A percentile compares a stretch with the other conserved stretches of the same genome.
Evolutionary conservation across 2,888 invertebrate species (phyloP).

Genomic region (Tortricodes alternella): DNA sequence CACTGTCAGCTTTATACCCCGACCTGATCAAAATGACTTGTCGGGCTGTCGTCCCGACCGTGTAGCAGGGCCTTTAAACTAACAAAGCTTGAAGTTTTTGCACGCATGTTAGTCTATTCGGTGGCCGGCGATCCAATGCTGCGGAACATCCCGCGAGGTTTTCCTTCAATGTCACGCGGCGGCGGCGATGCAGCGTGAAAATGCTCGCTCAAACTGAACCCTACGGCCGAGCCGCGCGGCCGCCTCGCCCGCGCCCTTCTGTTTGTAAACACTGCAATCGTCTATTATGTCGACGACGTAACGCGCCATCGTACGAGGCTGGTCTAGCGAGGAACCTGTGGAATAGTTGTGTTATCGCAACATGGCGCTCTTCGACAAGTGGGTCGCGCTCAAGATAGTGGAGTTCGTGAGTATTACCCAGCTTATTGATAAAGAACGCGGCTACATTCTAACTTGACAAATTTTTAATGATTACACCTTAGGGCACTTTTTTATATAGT

Average conservation of each 20-base stretch:
- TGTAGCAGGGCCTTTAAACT: too few relatives aligned
- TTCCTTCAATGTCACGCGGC: conserved; percentile 62
- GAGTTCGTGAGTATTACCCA: conserved; percentile 73
- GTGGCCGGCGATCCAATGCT: conserved; percentile 13
- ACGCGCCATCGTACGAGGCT: conserved; percentile 14
- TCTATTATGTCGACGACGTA: conserved; percentile 50
- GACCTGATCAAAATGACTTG: too few relatives aligned
- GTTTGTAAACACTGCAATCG: conserved; percentile 36
- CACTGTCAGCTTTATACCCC: too few relatives aligned
- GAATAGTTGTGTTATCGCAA: conserved; percentile 35
- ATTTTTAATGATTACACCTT: too few relatives aligned
- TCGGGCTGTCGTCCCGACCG: too few relatives aligned
- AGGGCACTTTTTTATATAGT: too few relatives aligned
- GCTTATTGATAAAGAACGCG: conserved; percentile 3
- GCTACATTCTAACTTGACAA: neutral
- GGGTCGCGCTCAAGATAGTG: conserved; percentile 80
- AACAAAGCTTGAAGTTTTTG: conserved; percentile 19
- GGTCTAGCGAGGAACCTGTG: conserved; percentile 19
- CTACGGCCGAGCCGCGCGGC: conserved; percentile 61
- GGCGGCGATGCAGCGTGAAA: conserved; percentile 49
- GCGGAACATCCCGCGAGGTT: conserved; percentile 36
- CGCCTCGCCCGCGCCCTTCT: conserved; percentile 37
- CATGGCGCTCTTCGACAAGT: conserved; percentile 80
- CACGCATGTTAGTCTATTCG: conserved; percentile 18
- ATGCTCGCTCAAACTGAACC: conserved; percentile 60